Base-by-base conservation (phyloP, 37 sponge, comb jelly and placozoan genomes). In the Spongia lamella region DNA sequence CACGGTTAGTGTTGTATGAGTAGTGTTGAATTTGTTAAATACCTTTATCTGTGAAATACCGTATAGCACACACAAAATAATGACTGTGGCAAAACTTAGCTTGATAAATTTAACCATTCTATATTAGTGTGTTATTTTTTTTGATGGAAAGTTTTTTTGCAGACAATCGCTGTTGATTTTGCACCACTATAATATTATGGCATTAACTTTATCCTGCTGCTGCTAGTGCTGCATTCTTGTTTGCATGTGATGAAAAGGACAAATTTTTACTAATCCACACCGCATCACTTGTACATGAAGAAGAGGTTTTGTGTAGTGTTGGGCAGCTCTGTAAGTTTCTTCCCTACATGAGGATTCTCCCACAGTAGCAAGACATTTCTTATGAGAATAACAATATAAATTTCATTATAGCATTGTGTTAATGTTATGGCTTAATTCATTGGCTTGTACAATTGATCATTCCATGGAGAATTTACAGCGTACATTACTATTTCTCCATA, bases 1-100 rank as follows among this genome's bases (percentile, higher is more conserved):
- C 95, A 94, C 53, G 95, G 95, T 80, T 16, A 59, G 77, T 51
- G 38, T 32, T 13, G 14, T 11, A 11, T 32, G 13, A 15, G 27
- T 11, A 15, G 27, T 25, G 15, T 15, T 20, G 14, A 20, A 52
- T 52, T 52, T 19, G 54, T 20, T 52, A 52, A 52, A 20, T 19
- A 52, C 54, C 54, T 20, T 52, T 20, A 52, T 52, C 19, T n/a
- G n/a, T n/a, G n/a, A n/a, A 52, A 52, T 16, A 20, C 54, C 54
- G 19, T 52, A 52, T 52, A 52, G 54, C 19, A 52, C 54, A 52
- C 17, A 20, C 54, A 52, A 19, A 20, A 52, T 19, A 52, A 19
- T 52, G 54, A 52, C 15, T 52, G 15, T 52, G 15, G 15, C 15
- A 52, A 17, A 20, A 20, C 17, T n/a, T n/a, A n/a, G n/a, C n/a